These are phyloP conservation scores for Lates japonicus DNA, from an alignment of 2,797 vertebrate species.

Conservation along the genomic window DNA sequence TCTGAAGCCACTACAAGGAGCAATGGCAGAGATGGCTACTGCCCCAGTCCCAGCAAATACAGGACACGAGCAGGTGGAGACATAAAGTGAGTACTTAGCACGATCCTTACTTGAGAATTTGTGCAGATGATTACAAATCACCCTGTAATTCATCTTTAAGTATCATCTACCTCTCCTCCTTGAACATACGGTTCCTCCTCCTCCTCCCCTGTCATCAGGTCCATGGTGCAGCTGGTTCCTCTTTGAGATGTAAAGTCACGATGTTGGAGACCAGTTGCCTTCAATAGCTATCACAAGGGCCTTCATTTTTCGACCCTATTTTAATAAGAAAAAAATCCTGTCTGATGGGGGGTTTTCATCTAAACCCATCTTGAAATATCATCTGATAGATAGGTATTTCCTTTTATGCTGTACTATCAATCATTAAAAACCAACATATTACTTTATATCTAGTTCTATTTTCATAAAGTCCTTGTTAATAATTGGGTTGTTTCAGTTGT, in stretches of 20 bases:
- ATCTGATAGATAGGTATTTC: constrained; percentile 37
- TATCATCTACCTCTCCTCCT: constrained; percentile 66
- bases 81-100: constrained; percentile 40
- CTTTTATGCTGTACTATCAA: background rate
- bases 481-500: background rate
- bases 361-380: constrained; percentile 45
- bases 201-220: constrained; percentile 66
- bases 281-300: constrained; percentile 66
- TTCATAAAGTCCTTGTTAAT: constrained; percentile 6
- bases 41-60: constrained; percentile 36
- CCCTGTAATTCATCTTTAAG: constrained; percentile 65
- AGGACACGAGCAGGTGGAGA: constrained; percentile 55
- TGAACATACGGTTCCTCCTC: constrained; percentile 62
- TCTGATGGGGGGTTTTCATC: constrained; percentile 69
- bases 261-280: constrained; percentile 84
- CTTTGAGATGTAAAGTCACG: constrained; percentile 83
- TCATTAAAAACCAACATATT: constrained; percentile 11
- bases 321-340: constrained; percentile 35
- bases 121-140: constrained; percentile 75
- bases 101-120: constrained; percentile 60
- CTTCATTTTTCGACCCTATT: no score
- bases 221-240: constrained; percentile 76
- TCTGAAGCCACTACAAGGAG: constrained; percentile 27
- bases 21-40: constrained; percentile 18
- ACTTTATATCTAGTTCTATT: constrained; percentile 1